Percentiles rank a stretch among this genome's conserved stretches.
Conservation (phyloP, 2,113 vertebrate genomes). For the Sitta europaea region DNA sequence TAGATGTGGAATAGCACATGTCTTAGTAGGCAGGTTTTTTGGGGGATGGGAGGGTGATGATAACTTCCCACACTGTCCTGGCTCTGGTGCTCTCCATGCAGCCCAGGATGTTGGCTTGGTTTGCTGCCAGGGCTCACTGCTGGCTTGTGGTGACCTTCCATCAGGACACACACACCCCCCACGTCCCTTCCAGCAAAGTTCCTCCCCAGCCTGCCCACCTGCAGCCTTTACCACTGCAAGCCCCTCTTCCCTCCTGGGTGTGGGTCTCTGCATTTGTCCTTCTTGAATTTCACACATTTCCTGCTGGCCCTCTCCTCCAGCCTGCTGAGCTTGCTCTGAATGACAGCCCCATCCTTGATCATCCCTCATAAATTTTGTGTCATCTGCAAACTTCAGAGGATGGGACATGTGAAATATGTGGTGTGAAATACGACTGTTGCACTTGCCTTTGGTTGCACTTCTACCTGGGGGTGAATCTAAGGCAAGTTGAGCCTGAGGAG, state of each 20-base stretch:
- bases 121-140: not conserved
- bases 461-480: not conserved
- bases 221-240: not conserved
- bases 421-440: not conserved
- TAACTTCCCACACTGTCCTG: not conserved
- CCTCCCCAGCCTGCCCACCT: not conserved
- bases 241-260: not conserved
- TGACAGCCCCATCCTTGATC: not conserved
- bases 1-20: not conserved
- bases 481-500: not conserved
- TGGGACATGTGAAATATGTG: too few species aligned
- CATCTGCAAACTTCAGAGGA: not conserved
- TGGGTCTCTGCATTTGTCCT: not conserved
- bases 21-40: too few species aligned
- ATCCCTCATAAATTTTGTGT: not conserved
- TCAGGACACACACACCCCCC: not conserved
- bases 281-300: not conserved
- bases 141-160: not conserved
- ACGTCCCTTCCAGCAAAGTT: not conserved
- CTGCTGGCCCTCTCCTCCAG: not conserved
- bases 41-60: rapidly evolving
- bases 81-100: not conserved
- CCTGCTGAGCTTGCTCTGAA: not conserved
- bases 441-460: not conserved
- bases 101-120: not conserved